These are phyloP conservation scores for Tachycineta bicolor DNA, from an alignment of 2,113 vertebrate species.

Conservation along the genomic window DNA sequence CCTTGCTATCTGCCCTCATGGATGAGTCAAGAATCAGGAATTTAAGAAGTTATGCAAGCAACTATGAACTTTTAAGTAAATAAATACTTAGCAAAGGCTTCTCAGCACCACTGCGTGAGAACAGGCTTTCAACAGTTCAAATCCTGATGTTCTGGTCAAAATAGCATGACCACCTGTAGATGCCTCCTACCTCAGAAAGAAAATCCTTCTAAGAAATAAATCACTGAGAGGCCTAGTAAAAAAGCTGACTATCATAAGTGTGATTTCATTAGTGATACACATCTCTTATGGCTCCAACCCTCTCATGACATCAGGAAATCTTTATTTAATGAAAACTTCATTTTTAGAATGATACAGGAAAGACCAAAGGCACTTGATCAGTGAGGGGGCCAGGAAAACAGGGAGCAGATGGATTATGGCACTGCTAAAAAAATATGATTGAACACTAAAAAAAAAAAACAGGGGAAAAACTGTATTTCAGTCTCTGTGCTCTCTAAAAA, in stretches of 20 bases:
- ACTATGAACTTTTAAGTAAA: constrained; percentile 32
- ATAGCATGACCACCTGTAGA: not conserved
- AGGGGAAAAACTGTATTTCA: not conserved
- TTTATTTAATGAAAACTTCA: not conserved
- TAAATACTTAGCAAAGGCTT: constrained; percentile 1
- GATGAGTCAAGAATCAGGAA: constrained; percentile 54
- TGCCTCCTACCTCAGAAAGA: not conserved
- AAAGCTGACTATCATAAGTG: not conserved
- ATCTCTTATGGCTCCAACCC: not conserved
- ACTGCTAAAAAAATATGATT: not conserved
- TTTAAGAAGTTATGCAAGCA: constrained; percentile 55
- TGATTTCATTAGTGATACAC: not conserved
- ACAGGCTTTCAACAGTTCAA: not conserved
- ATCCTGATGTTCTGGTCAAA: not conserved
- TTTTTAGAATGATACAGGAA: not conserved
- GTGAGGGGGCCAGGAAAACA: not conserved
- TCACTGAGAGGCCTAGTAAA: not conserved
- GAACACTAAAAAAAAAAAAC: not conserved
- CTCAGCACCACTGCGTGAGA: not conserved
- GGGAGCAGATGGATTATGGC: not conserved
- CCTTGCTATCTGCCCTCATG: not conserved
- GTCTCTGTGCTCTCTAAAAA: not conserved
- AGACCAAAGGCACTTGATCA: not conserved
- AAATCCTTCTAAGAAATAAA: not conserved
- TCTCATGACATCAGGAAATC: not conserved